Evolutionary conservation across 2,797 vertebrate species (phyloP).

Genomic region (Macroramphosus scolopax): DNA sequence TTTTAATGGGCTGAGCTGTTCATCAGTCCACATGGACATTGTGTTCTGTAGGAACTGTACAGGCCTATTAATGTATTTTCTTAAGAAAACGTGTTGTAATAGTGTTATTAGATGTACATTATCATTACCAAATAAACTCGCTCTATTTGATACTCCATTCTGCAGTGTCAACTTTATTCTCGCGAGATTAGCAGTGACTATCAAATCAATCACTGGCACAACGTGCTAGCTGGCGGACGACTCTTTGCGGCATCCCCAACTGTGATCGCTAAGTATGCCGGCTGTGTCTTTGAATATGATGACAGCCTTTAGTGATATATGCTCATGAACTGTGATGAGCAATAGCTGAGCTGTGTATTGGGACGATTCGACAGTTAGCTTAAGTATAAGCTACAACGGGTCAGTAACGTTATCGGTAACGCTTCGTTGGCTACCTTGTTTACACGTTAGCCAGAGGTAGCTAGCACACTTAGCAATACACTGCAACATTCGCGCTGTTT

Average conservation of each 20-base stretch:
- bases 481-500: neutral
- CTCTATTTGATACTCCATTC: neutral
- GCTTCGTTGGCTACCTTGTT: conserved; percentile 37
- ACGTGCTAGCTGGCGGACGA: conserved; percentile 28
- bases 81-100: no score
- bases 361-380: neutral
- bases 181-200: conserved; percentile 55
- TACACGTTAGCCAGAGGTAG: conserved; percentile 40
- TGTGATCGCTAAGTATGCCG: neutral
- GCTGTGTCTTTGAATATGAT: neutral
- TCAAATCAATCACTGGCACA: no score
- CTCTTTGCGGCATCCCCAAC: conserved; percentile 1
- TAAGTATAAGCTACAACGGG: neutral
- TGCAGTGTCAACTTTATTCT: conserved; percentile 3
- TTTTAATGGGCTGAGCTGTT: no score
- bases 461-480: neutral
- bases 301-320: neutral
- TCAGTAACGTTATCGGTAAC: conserved; percentile 8
- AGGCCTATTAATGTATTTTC: no score
- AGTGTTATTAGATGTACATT: no score
- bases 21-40: no score
- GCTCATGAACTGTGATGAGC: no score
- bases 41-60: no score
- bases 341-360: neutral
- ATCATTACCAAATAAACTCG: neutral